Evolutionary conservation across 2,888 invertebrate species (phyloP).

Genomic region (Chesias legatella): DNA sequence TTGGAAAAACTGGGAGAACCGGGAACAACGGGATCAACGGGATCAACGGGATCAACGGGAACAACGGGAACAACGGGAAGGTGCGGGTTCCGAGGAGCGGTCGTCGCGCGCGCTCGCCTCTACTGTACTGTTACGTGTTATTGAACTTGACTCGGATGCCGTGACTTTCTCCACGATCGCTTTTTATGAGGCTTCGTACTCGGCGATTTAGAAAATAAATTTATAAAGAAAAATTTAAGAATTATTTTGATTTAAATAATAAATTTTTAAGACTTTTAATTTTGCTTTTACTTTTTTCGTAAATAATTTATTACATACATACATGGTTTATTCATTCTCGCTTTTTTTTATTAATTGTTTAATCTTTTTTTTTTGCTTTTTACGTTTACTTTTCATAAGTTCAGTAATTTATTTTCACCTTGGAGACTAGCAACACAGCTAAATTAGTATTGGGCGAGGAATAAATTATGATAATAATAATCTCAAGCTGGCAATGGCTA

Average conservation of each 20-base stretch:
- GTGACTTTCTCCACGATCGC: constrained; percentile 66
- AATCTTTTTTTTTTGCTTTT: too few species aligned
- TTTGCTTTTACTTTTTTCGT: background rate
- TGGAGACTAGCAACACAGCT: too few species aligned
- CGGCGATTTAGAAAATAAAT: constrained; percentile 12
- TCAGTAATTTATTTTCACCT: too few species aligned
- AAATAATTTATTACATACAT: too few species aligned
- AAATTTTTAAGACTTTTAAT: background rate
- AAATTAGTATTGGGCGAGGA: too few species aligned
- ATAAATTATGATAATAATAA: too few species aligned
- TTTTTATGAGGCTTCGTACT: constrained; percentile 52
- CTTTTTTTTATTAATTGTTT: too few species aligned
- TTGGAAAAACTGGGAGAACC: background rate
- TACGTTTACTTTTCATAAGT: too few species aligned
- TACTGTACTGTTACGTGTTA: constrained; percentile 68
- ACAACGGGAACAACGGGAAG: constrained; percentile 5
- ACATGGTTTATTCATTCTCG: too few species aligned
- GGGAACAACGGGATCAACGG: background rate
- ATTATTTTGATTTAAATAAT: too few species aligned
- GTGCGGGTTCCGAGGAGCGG: constrained; percentile 16
- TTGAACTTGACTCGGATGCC: constrained; percentile 65
- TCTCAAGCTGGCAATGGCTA: too few species aligned
- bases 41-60: constrained; percentile 5
- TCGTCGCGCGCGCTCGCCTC: constrained; percentile 42
- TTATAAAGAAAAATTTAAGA: background rate